Evolutionary conservation across 2,797 vertebrate genomes (phyloP).

Genomic region (Melanotaenia maccullochi): DNA sequence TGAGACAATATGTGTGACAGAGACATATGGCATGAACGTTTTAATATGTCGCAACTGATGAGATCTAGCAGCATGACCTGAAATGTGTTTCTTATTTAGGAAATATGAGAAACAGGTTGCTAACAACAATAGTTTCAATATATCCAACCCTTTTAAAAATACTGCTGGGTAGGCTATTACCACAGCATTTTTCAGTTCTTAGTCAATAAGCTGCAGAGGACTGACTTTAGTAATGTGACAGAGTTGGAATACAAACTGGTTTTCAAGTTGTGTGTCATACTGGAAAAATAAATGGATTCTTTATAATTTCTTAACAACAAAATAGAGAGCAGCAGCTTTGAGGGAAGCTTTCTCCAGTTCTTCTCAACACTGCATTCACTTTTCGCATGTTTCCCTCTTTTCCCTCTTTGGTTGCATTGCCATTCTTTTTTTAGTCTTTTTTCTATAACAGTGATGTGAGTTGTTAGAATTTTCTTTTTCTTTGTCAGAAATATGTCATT

Average conservation of each 20-base stretch:
- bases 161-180: constrained; percentile 3
- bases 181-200: constrained; percentile 32
- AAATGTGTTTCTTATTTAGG: constrained; percentile 8
- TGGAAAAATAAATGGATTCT: neutral
- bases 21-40: constrained; percentile 12
- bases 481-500: neutral
- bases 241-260: constrained; percentile 26
- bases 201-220: constrained; percentile 31
- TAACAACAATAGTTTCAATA: accelerated
- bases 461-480: neutral
- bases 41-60: constrained; percentile 15
- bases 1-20: constrained; percentile 10
- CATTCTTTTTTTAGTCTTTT: neutral
- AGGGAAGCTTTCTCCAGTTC: constrained; percentile 4
- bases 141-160: neutral
- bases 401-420: neutral
- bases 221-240: constrained; percentile 46
- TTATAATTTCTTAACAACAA: neutral
- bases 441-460: neutral
- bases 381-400: neutral
- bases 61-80: neutral
- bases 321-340: neutral
- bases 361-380: constrained; percentile 11
- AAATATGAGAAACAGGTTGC: neutral
- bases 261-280: neutral